These are phyloP conservation scores for Phacellophora camtschatica DNA, from an alignment of 30 jellyfish, hydroid and myxozoan species.

Conservation along the genomic window DNA sequence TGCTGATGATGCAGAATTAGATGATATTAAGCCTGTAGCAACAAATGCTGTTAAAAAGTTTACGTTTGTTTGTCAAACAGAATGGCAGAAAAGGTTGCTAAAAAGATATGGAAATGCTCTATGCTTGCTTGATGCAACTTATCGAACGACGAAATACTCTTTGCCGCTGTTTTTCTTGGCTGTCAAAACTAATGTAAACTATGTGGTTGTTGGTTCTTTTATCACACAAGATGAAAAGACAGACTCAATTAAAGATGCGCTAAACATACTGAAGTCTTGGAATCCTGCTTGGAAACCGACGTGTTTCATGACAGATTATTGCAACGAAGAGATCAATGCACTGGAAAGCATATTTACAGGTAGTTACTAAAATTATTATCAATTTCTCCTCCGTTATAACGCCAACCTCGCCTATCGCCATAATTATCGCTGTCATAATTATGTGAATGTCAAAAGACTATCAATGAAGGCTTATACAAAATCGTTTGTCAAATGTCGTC, in stretches of 20 bases:
- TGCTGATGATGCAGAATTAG: not conserved
- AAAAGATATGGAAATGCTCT: conserved; percentile 1
- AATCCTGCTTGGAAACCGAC: conserved; percentile 10
- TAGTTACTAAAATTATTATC: not conserved
- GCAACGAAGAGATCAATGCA: conserved; percentile 39
- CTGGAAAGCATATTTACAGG: not conserved
- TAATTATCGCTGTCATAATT: not conserved
- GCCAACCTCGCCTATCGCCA: too few relatives aligned
- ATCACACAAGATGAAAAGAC: conserved; percentile 7
- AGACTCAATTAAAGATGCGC: conserved; percentile 1
- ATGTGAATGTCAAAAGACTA: not conserved
- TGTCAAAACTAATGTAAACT: conserved; percentile 3
- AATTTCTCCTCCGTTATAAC: too few relatives aligned
- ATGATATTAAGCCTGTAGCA: not conserved
- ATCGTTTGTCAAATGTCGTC: not conserved
- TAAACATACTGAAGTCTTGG: conserved; percentile 1
- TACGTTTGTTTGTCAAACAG: conserved; percentile 7
- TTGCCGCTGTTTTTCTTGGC: conserved; percentile 14
- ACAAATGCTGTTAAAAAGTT: not conserved
- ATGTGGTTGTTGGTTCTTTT: conserved; percentile 6
- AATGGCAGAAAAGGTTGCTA: not conserved
- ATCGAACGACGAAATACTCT: not conserved
- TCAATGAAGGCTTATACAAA: not conserved
- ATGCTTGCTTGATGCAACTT: conserved; percentile 28
- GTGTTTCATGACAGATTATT: conserved; percentile 30